Base-by-base conservation (phyloP, 2,888 invertebrate genomes). In the Agonum fuliginosum region DNA sequence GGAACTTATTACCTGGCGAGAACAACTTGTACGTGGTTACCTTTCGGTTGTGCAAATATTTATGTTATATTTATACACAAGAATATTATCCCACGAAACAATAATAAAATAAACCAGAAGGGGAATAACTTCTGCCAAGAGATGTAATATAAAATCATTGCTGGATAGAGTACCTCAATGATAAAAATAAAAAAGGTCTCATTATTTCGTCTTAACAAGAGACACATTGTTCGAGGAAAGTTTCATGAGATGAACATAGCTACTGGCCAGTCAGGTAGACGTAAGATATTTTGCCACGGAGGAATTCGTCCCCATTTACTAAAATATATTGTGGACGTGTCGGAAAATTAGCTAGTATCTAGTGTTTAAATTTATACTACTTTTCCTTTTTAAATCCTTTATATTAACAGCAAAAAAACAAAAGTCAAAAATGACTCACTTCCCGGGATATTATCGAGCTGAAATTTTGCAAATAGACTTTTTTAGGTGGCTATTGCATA, bases 131-230 rank as follows among this genome's bases (percentile, higher is more conserved):
- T 3, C 12, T 34, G 6, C 34, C 34, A 34, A 34, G 8, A n/a
- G 1, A 46, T n/a, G 46, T 17, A 58, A 58, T 27, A 48, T 3
- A 58, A 58, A 58, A 48, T 3, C 48, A 48, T 48, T 1, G 14
- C 48, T 12, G 4, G 14, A 48, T 20, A 17, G 19, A 17, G 17
- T 17, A 48, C 48, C 48, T 1, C 20, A 48, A 48, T 19, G 48
- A 17, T 48, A 71, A 71, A 51, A 51, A 71, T 30, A 71, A 30
- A 51, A 71, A 71, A 22, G 51, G 14, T 12, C 48, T 71, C 71
- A 71, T 69, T 69, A 69, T 51, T 71, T 34, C 19, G 51, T 71
- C 51, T 51, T 71, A 71, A 71, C 71, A 71, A 71, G 67, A 67
- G 34, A 71, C 71, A 71, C 71, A 71, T 71, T 71, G 71, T 71